Base-by-base conservation (phyloP, 2,797 vertebrate genomes). In the Poeciliopsis paucimaculata region DNA sequence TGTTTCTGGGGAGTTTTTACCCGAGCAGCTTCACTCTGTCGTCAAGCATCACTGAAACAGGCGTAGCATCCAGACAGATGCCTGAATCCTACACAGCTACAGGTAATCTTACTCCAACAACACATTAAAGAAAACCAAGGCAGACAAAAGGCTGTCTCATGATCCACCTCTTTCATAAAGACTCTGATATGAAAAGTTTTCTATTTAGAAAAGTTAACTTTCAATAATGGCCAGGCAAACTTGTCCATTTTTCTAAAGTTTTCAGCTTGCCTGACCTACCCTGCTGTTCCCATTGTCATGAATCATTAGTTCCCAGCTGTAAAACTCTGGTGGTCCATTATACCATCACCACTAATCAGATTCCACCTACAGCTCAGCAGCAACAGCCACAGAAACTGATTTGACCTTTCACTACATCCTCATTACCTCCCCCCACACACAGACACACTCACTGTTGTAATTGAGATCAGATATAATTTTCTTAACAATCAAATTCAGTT, bases 1-100 rank as follows among this genome's bases (percentile, higher is more conserved):
- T 99, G 76, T 97, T 97, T 60, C 94, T 98, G 80, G 97, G 98
- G 68, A 97, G 97, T 91, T 97, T 99, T 89, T 97, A 97, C 71
- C 97, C 98, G 84, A 95, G 95, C 86, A 95, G 95, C 86, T 95
- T 96, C 31, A 95, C 92, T 20, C 95, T 96, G 0, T 96, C 95
- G 78, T 96, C 98, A 82, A 96, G 96, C 77, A 81, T 97, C 86
- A 95, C 96, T 51, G 97, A 97, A 91, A 96, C 95, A 62, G 95
- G 95, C 26, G 93, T 95, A 5, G 0, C 80, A 23, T 91, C 95
- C 79, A 95, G 93, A 92, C 96, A 96, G 86, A 93, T 93, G 89
- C 92, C 94, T 39, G 98, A 99, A 84, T 97, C 97, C 0, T 99
- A 99, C 92, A 95, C 97, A 55, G 93, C 98, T 68, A 97, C 97